A percentile compares a stretch with the other conserved stretches of the same genome.
Conservation (phyloP, 2,888 invertebrate genomes). For the Troides helena region DNA sequence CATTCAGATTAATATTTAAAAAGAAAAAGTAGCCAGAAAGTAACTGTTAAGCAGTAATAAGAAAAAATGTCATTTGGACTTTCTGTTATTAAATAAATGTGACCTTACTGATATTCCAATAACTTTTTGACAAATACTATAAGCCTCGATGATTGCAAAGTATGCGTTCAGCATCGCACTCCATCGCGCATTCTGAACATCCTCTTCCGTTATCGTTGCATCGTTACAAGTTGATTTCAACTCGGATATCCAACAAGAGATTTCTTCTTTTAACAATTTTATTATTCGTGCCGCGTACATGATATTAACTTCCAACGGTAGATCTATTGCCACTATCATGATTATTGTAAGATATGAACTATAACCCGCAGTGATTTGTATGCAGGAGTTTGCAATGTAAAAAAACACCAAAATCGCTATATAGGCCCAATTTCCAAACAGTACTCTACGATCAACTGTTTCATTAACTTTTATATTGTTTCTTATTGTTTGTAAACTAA, state of each 20-base stretch:
- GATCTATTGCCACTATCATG: background rate
- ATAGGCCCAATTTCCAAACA: conserved; percentile 15
- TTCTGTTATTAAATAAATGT: background rate
- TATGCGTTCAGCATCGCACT: conserved; percentile 5
- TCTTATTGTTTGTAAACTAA: conserved; percentile 10
- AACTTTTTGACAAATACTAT: conserved; percentile 9
- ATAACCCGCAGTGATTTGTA: background rate
- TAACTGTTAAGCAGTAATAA: too few relatives aligned
- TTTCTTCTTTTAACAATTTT: conserved; percentile 7
- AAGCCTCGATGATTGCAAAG: conserved; percentile 4
- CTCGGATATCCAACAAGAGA: conserved; percentile 7
- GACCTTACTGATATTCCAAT: conserved; percentile 12
- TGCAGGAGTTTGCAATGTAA: background rate
- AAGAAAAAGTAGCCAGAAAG: too few relatives aligned
- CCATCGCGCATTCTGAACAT: conserved; percentile 2
- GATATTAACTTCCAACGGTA: conserved; percentile 12
- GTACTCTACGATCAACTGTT: background rate
- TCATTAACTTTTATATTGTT: background rate
- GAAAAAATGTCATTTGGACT: too few relatives aligned
- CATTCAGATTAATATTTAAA: too few relatives aligned
- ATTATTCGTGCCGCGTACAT: conserved; percentile 12
- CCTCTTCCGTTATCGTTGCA: background rate
- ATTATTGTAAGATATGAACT: background rate
- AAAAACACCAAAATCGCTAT: background rate
- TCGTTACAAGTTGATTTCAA: background rate